Percentiles rank a stretch among this genome's conserved stretches.
Evolutionary conservation across 2,113 vertebrate genomes (phyloP).

Genomic region (Brachionichthys hirsutus): DNA sequence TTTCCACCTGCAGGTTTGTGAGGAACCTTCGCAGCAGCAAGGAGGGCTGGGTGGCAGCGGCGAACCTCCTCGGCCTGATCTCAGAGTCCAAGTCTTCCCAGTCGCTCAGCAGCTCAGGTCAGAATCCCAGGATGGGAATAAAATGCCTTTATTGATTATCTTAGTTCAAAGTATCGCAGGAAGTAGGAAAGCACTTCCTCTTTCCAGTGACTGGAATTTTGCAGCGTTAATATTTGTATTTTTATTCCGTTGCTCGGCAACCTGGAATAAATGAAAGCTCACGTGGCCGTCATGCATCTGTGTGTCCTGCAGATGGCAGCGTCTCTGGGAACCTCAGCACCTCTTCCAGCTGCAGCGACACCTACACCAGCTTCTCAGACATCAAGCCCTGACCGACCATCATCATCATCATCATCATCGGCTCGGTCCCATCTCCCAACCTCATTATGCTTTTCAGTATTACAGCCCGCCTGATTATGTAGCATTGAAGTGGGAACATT

Average conservation of each 20-base stretch:
- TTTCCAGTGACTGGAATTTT: too few species aligned
- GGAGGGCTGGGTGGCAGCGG: constrained; percentile 88
- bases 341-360: constrained; percentile 95
- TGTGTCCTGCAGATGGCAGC: constrained; percentile 82
- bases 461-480: constrained; percentile 39
- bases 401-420: background rate
- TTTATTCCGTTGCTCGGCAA: too few species aligned
- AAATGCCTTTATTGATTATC: too few species aligned
- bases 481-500: constrained; percentile 33
- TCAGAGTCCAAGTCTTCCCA: constrained; percentile 87
- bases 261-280: background rate
- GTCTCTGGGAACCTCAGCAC: constrained; percentile 90
- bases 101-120: constrained; percentile 91
- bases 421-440: constrained; percentile 66
- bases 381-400: constrained; percentile 85
- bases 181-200: too few species aligned
- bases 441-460: background rate
- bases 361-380: constrained; percentile 86
- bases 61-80: constrained; percentile 84
- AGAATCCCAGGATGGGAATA: too few species aligned
- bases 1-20: constrained; percentile 81
- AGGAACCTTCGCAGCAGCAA: constrained; percentile 86
- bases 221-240: too few species aligned
- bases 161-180: too few species aligned
- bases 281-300: background rate